Base-by-base conservation (phyloP, 2,888 invertebrate genomes). In the Cosmorhoe ocellata region DNA sequence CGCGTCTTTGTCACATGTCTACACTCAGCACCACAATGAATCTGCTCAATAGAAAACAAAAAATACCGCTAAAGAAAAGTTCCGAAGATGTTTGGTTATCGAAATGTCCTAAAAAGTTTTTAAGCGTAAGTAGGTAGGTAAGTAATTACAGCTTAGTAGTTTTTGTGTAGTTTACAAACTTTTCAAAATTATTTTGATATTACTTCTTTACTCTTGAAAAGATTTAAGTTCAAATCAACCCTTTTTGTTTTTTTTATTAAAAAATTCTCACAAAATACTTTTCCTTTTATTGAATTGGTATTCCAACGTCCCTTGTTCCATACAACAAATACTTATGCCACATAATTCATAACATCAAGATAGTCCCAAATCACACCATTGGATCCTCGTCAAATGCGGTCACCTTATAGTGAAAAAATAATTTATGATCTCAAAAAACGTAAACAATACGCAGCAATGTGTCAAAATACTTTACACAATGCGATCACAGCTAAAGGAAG, bases 401-500 rank as follows among this genome's bases (percentile, higher is more conserved):
- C 64, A 60, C 62, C 47, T 59, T 48, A 51, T 11, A 54, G 40
- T 48, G 43, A 70, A 76, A 79, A 80, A 73, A 79, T 83, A 81
- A 88, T 88, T 84, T 90, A 88, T 70, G 76, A 71, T 66, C 70
- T 62, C 48, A 66, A 79, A 83, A 82, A 76, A 58, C 57, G 66
- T 81, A 81, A 81, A 89, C 89, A 90, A 90, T 81, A 69, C 59
- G 57, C 51, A 63, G 82, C 81, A 78, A 88, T 90, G 80, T 90
- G 90, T 90, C 90, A 90, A 90, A 90, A 90, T 86, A 89, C 71
- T 68, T 67, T 59, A 73, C 76, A 87, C 78, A 84, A 84, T 79
- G 67, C 72, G 76, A 75, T 84, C 74, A 81, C 61, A 68, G 67
- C 61, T 66, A 58, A 70, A 67, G 60, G 67, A 70, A 55, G 71